Conservation (phyloP, 2,888 invertebrate species). For the Parapristionchus giblindavisi region DNA sequence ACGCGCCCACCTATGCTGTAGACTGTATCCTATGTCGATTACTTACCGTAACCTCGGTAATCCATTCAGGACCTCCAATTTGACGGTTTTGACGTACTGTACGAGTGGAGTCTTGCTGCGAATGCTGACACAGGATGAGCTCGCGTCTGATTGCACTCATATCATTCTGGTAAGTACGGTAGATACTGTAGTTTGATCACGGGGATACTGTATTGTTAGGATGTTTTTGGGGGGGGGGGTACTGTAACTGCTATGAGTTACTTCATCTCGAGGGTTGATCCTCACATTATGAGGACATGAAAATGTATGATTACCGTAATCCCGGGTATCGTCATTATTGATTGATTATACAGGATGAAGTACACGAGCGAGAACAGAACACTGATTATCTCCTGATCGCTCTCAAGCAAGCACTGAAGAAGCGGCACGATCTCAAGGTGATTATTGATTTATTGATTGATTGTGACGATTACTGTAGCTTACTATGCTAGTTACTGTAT, state of each 20-base stretch:
- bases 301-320: no score
- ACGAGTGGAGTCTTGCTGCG: slow-evolving; percentile 90
- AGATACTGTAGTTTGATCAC: slow-evolving; percentile 1
- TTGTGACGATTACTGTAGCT: no score
- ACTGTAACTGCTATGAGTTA: background rate
- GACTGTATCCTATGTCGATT: no score
- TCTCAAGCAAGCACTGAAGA: slow-evolving; percentile 71
- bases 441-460: no score
- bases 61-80: background rate
- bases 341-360: slow-evolving; percentile 80
- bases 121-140: slow-evolving; percentile 84
- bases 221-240: no score
- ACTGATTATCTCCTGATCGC: slow-evolving; percentile 91
- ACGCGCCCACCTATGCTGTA: no score
- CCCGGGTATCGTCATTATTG: background rate
- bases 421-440: slow-evolving; percentile 61
- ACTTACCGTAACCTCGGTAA: background rate
- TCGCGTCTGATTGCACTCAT: slow-evolving; percentile 81
- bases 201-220: no score
- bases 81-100: slow-evolving; percentile 86
- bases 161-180: slow-evolving; percentile 72
- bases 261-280: background rate
- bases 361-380: slow-evolving; percentile 91
- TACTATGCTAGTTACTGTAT: no score
- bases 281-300: no score